Evolutionary conservation across 2,797 vertebrate genomes (phyloP).

Genomic region (Garrulus glandarius): DNA sequence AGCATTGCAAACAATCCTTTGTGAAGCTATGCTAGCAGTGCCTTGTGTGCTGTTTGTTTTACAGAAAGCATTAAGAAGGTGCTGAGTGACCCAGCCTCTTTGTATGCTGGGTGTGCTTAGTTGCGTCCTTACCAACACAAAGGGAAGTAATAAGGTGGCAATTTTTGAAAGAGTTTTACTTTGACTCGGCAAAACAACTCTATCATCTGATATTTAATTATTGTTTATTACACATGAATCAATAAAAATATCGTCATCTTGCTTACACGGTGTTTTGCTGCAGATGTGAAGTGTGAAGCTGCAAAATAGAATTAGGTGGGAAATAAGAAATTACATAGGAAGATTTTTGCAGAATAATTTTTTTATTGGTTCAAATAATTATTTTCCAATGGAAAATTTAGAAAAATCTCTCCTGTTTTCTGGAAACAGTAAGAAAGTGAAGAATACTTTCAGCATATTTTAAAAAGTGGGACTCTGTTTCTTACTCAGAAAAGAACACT

Average conservation of each 20-base stretch:
- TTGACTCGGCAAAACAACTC: not conserved
- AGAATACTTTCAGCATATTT: not conserved
- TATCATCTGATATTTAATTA: not conserved
- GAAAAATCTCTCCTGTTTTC: not conserved
- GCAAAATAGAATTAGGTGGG: not conserved
- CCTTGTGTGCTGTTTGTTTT: not conserved
- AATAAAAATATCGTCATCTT: not conserved
- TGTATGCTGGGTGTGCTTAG: not conserved
- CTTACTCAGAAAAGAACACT: not conserved
- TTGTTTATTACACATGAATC: not conserved
- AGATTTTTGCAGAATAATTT: not conserved
- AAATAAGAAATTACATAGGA: not conserved
- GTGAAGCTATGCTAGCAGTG: not conserved
- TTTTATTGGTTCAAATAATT: not conserved
- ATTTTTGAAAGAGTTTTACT: not conserved
- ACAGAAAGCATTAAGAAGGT: not conserved
- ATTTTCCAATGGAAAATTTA: not conserved
- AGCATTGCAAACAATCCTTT: not conserved
- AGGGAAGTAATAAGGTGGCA: not conserved
- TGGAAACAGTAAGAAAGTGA: not conserved
- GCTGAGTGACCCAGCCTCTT: not conserved
- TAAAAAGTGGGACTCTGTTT: not conserved
- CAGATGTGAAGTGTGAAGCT: rapidly evolving
- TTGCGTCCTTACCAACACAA: not conserved
- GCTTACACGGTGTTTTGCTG: not conserved